Percentiles rank a stretch among this genome's conserved stretches.
phyloP scores from a whole-genome alignment of 1,140 invertebrate species.

The Drosophila baimaii region DNA sequence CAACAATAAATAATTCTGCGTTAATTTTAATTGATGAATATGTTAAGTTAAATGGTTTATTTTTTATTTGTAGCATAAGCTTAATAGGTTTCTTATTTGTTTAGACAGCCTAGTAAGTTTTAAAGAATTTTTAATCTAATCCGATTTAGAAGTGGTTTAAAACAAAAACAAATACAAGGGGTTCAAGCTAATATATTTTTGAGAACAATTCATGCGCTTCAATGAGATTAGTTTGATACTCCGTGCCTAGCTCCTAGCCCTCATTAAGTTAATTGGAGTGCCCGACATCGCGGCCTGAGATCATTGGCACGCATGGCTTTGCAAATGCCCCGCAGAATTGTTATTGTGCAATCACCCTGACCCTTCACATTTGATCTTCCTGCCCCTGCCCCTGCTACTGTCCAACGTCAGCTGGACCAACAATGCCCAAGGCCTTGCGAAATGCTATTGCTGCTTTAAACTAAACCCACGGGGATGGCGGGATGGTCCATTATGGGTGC shows the following conservation, averaged over 20 bases:
- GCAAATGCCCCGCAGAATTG: conserved; percentile 17
- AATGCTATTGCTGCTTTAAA: conserved; percentile 45
- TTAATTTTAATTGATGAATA: not conserved
- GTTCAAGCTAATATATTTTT: too few relatives aligned
- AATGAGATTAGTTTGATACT: too few relatives aligned
- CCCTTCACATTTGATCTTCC: not conserved
- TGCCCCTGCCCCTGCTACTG: not conserved
- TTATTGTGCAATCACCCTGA: not conserved
- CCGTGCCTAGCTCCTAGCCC: too few relatives aligned
- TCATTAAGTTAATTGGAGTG: conserved; percentile 10
- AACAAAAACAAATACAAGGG: too few relatives aligned
- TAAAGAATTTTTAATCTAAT: not conserved
- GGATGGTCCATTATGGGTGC: not conserved
- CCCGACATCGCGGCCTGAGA: not conserved
- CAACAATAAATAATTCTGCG: not conserved
- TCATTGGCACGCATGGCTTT: not conserved
- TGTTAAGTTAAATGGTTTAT: conserved; percentile 1
- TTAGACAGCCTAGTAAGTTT: not conserved
- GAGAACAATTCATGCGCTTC: too few relatives aligned
- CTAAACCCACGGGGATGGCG: conserved; percentile 35
- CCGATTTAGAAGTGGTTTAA: too few relatives aligned
- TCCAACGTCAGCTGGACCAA: conserved; percentile 7
- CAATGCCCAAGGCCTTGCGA: not conserved
- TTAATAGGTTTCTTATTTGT: not conserved
- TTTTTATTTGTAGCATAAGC: not conserved